phyloP scores from a whole-genome alignment of 2,113 vertebrate genomes.

The Mesembrinibis cayennensis region DNA sequence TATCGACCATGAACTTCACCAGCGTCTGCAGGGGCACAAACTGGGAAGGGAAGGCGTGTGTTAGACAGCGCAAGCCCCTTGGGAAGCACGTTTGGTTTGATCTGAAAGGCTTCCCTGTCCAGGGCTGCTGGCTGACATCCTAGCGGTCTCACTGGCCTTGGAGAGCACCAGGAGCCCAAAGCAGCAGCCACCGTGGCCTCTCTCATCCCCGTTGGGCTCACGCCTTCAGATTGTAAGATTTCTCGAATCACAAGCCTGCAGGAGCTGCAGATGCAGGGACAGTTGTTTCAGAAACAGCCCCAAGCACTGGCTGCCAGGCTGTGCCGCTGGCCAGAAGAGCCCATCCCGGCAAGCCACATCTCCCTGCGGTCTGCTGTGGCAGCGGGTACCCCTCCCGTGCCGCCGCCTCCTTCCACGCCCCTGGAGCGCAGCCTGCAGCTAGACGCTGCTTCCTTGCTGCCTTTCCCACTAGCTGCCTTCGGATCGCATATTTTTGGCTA shows the following conservation, averaged over 20 bases:
- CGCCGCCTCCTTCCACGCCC: not conserved
- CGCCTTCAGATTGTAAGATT: not conserved
- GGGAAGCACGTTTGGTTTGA: not conserved
- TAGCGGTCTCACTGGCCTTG: not conserved
- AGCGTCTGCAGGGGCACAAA: slow-evolving; percentile 87
- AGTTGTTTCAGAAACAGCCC: not conserved
- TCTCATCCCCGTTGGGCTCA: not conserved
- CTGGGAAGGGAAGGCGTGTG: slow-evolving; percentile 57
- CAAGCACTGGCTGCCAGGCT: not conserved
- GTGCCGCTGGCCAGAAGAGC: not conserved
- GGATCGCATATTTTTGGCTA: not conserved
- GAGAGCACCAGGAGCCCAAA: not conserved
- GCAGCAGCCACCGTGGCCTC: not conserved
- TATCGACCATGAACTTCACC: slow-evolving; percentile 95
- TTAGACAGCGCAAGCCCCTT: not conserved
- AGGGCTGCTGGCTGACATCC: not conserved
- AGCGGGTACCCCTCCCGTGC: not conserved
- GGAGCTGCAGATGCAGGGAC: not conserved
- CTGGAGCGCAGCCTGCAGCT: not conserved
- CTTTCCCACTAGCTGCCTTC: not conserved
- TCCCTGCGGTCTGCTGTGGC: not conserved
- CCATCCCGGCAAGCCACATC: not conserved
- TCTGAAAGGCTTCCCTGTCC: not conserved
- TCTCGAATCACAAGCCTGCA: not conserved
- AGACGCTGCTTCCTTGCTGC: not conserved